A percentile compares a stretch with the other conserved stretches of the same genome.
Evolutionary conservation across 2,797 vertebrate genomes (phyloP).

Genomic region (Hydrocynus forskahlii): DNA sequence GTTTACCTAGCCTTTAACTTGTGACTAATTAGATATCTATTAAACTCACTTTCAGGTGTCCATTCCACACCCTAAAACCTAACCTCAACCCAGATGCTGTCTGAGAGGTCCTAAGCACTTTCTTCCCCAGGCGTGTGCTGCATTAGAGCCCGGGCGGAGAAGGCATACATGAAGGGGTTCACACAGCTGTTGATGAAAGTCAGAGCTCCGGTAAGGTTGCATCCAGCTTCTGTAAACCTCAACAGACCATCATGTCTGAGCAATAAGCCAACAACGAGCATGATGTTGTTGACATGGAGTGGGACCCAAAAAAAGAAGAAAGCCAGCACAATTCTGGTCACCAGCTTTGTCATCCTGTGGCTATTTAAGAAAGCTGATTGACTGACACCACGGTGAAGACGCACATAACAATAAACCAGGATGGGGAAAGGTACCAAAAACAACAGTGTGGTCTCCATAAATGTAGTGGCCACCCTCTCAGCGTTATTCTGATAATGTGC

Average conservation of each 20-base stretch:
- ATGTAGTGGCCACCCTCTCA: slow-evolving; percentile 9
- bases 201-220: slow-evolving; percentile 35
- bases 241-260: not conserved
- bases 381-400: slow-evolving; percentile 43
- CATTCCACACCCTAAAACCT: too few species aligned
- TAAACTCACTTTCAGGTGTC: too few species aligned
- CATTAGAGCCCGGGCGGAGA: slow-evolving; percentile 29
- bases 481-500: not conserved
- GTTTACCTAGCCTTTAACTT: too few species aligned
- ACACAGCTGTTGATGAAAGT: slow-evolving; percentile 59
- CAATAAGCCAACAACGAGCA: not conserved
- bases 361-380: slow-evolving; percentile 34
- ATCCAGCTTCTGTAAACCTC: not conserved
- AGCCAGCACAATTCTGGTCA: slow-evolving; percentile 53
- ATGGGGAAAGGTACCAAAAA: slow-evolving; percentile 49
- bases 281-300: slow-evolving; percentile 38
- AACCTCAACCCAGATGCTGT: too few species aligned
- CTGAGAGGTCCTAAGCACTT: not conserved
- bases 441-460: slow-evolving; percentile 44
- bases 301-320: slow-evolving; percentile 58
- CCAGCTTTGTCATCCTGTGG: too few species aligned
- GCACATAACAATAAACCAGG: slow-evolving; percentile 53
- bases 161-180: slow-evolving; percentile 64
- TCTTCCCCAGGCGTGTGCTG: not conserved
- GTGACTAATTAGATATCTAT: too few species aligned